These are phyloP conservation scores for Chelonoidis abingdonii DNA, from an alignment of 2,113 vertebrate genomes.

Conservation along the genomic window DNA sequence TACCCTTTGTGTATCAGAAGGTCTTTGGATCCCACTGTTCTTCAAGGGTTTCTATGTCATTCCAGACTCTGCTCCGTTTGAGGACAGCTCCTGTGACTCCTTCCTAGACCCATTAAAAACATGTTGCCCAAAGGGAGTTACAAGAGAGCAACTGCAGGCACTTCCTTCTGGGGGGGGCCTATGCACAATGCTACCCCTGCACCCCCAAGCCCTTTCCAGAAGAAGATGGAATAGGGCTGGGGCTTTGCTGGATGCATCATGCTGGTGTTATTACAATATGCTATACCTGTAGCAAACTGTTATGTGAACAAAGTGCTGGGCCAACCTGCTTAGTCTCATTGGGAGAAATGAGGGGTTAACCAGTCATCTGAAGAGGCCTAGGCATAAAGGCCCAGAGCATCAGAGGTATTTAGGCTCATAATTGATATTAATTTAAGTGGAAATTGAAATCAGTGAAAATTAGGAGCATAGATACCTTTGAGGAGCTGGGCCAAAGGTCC, in stretches of 20 bases:
- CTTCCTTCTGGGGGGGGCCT: background rate
- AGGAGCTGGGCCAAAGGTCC: background rate
- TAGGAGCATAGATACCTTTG: background rate
- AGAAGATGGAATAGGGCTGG: background rate
- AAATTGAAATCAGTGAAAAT: background rate
- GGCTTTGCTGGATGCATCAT: background rate
- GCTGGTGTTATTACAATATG: background rate
- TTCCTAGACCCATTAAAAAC: background rate
- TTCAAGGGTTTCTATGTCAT: background rate
- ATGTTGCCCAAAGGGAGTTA: background rate
- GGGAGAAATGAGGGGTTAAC: background rate
- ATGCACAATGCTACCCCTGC: background rate
- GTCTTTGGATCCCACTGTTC: background rate
- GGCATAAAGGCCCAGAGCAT: background rate
- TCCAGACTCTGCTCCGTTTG: background rate
- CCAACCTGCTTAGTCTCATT: background rate
- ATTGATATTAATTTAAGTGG: background rate
- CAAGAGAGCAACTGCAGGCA: background rate
- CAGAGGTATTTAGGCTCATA: background rate
- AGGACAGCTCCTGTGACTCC: background rate
- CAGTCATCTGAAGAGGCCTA: background rate
- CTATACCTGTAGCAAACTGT: background rate
- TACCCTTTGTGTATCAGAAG: background rate
- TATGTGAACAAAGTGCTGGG: background rate
- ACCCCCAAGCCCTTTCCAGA: background rate